Conservation (phyloP, 2,888 invertebrate species). For the Drosophila incognita region DNA sequence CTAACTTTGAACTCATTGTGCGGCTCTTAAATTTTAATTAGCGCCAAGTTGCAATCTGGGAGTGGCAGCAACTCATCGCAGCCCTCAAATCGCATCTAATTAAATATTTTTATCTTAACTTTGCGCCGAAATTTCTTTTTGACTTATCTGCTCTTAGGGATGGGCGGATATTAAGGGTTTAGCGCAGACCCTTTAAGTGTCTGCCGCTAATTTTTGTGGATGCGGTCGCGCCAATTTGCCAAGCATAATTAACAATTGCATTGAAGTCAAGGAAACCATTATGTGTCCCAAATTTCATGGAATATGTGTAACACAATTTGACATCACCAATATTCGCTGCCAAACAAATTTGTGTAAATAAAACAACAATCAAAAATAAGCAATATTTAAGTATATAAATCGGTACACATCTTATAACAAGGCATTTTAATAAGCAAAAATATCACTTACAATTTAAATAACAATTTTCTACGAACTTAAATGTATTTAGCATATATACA, state of each 20-base stretch:
- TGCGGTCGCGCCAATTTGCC: not conserved
- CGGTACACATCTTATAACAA: not conserved
- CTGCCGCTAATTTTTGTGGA: not conserved
- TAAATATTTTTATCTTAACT: conserved; percentile 61
- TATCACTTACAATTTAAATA: conserved; percentile 19
- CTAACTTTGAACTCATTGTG: conserved; percentile 80
- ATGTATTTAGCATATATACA: conserved; percentile 39
- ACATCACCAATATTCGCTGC: not conserved
- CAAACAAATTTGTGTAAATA: not conserved
- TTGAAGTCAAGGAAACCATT: not conserved
- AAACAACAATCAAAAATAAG: not conserved
- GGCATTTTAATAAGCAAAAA: conserved; percentile 13
- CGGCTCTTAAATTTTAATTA: conserved; percentile 81
- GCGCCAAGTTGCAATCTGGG: conserved; percentile 63
- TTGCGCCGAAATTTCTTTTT: conserved; percentile 32
- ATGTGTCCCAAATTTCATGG: not conserved
- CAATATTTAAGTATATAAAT: conserved; percentile 1
- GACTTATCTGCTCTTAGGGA: conserved; percentile 8
- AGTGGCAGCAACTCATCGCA: conserved; percentile 42
- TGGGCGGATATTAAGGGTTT: not conserved
- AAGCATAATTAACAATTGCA: not conserved
- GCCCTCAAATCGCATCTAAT: conserved; percentile 65
- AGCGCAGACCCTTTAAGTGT: not conserved
- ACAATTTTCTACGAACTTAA: conserved; percentile 5
- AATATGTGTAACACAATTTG: conserved; percentile 1